Base-by-base conservation (phyloP, 2,113 vertebrate genomes). In the Rhineura floridana region DNA sequence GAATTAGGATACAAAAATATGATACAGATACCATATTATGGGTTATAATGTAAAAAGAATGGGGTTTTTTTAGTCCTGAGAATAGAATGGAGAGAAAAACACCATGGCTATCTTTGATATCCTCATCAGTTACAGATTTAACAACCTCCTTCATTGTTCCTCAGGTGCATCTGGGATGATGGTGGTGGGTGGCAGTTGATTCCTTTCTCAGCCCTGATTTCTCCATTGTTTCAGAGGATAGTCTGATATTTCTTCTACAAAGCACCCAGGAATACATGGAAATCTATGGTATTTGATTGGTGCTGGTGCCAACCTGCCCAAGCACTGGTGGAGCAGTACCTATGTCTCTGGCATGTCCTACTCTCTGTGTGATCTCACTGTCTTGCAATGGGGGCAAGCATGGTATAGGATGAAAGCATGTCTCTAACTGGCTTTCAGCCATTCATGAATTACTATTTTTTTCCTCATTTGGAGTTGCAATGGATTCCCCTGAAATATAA, bases 401-500 rank as follows among this genome's bases (percentile, higher is more conserved):
- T 7, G 52, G 28, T 6, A 33, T 28, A 67, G 63, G 28, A 25
- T 30, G 63, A 67, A 19, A 33, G 63, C 63, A 67, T 67, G 25
- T 28, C 28, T 67, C 23, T 6, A 67, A 67, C 63, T 67, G 13
- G 69, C 69, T 70, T 70, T 70, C 33, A 70, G n/a, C 28, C 8
- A 30, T 19, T 59, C 30, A 4, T n/a, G n/a, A n/a, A n/a, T 70
- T n/a, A n/a, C 69, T 70, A 6, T 23, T n/a, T 36, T 70, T 36
- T 70, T 36, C n/a, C 33, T 70, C 23, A 42, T 39, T 73, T 42
- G 19, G 3, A 73, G 19, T 15, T 73, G 19, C 15, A 73, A 30
- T 39, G n/a, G 36, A 42, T 73, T 73, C 70, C 30, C 6, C 36
- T 73, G 93, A 91, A 94, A 95, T 92, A 86, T 93, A n/a, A 15